phyloP scores from a whole-genome alignment of 2,888 invertebrate genomes.

The Endomychus coccineus region DNA sequence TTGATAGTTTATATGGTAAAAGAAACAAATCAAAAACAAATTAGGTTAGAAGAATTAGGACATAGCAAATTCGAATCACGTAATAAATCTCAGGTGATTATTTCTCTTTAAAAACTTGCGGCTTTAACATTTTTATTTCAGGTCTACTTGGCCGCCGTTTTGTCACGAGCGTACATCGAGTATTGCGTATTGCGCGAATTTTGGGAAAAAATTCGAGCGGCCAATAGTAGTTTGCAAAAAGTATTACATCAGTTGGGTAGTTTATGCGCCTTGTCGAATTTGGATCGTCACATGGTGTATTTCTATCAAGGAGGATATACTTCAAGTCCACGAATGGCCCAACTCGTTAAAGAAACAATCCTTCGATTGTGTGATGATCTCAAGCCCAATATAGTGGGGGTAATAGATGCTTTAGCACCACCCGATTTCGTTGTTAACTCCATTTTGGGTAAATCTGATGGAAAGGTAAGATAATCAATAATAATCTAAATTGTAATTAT shows the following conservation, averaged over 20 bases:
- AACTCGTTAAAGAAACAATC: slow-evolving; percentile 59
- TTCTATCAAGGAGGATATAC: slow-evolving; percentile 54
- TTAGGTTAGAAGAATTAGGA: slow-evolving; percentile 49
- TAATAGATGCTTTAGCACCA: slow-evolving; percentile 81
- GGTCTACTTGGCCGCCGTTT: slow-evolving; percentile 67
- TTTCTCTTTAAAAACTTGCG: neutral
- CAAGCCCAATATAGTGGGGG: slow-evolving; percentile 66
- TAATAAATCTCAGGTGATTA: slow-evolving; percentile 53
- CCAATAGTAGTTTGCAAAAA: slow-evolving; percentile 24
- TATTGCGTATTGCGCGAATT: slow-evolving; percentile 52
- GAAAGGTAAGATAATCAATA: slow-evolving; percentile 52
- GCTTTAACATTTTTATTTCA: slow-evolving; percentile 36
- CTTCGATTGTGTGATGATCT: slow-evolving; percentile 60
- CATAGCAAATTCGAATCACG: slow-evolving; percentile 64
- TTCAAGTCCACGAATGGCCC: slow-evolving; percentile 44
- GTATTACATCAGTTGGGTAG: slow-evolving; percentile 48
- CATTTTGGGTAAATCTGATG: slow-evolving; percentile 76
- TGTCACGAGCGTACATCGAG: slow-evolving; percentile 74
- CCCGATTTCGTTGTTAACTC: slow-evolving; percentile 87
- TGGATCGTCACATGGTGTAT: slow-evolving; percentile 54
- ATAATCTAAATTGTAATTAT: neutral
- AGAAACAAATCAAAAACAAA: slow-evolving; percentile 58
- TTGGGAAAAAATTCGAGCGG: slow-evolving; percentile 43
- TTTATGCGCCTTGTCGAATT: slow-evolving; percentile 52
- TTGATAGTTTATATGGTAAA: slow-evolving; percentile 71